Evolutionary conservation across 2,113 vertebrate species (phyloP).

Genomic region (Peromyscus californicus): DNA sequence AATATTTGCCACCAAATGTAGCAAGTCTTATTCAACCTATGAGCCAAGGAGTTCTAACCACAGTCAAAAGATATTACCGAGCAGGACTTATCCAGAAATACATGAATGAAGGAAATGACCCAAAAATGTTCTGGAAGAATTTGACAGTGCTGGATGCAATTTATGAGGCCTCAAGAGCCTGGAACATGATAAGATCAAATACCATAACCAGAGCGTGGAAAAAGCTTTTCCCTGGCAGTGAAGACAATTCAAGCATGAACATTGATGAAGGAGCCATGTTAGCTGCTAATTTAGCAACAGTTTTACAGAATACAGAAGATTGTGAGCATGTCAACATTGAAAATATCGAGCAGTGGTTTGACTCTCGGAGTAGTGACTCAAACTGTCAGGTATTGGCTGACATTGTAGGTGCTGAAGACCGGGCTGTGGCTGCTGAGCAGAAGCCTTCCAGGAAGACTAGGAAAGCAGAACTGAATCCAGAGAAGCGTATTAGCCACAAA

Average conservation of each 20-base stretch:
- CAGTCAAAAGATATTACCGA: constrained; percentile 82
- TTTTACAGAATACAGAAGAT: constrained; percentile 81
- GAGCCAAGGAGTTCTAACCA: constrained; percentile 82
- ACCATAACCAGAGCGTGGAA: constrained; percentile 82
- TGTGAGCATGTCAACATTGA: constrained; percentile 79
- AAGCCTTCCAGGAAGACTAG: constrained; percentile 58
- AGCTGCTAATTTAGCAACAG: constrained; percentile 82
- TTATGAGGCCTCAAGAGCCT: constrained; percentile 82
- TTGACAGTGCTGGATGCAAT: constrained; percentile 84
- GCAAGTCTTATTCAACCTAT: constrained; percentile 83
- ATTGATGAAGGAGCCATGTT: constrained; percentile 82
- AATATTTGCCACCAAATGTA: constrained; percentile 82
- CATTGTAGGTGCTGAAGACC: constrained; percentile 56
- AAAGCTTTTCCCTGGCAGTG: constrained; percentile 79
- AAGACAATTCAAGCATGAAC: constrained; percentile 74
- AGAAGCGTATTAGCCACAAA: constrained; percentile 80
- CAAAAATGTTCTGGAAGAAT: constrained; percentile 83
- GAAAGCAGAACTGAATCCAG: constrained; percentile 75
- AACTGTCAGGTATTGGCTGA: constrained; percentile 68
- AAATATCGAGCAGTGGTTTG: constrained; percentile 80
- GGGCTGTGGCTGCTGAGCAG: constrained; percentile 42
- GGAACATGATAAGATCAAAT: constrained; percentile 81
- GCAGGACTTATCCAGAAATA: constrained; percentile 82
- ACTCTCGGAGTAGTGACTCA: constrained; percentile 69
- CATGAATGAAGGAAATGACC: constrained; percentile 77